These are phyloP conservation scores for Barnardius zonarius DNA, from an alignment of 2,113 vertebrate genomes.

Conservation along the genomic window DNA sequence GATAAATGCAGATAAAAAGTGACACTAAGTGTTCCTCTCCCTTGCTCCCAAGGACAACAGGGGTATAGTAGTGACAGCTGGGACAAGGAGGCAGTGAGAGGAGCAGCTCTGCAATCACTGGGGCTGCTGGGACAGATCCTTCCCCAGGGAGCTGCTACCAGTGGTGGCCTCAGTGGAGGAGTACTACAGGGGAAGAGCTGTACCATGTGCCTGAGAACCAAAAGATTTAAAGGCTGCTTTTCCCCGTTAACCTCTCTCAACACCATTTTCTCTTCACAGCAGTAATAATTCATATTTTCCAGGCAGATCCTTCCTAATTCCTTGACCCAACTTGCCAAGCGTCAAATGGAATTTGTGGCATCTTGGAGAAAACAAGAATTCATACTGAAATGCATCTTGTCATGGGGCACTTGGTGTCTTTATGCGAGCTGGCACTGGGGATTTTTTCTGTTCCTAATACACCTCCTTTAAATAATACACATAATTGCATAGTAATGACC, in stretches of 20 bases:
- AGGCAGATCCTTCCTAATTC: neutral
- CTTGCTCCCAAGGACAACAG: neutral
- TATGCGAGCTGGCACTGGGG: neutral
- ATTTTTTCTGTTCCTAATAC: neutral
- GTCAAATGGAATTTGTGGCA: neutral
- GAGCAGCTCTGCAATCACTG: neutral
- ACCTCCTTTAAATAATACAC: neutral
- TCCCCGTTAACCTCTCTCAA: neutral
- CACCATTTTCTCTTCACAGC: neutral
- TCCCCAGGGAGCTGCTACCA: neutral
- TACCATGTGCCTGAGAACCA: neutral
- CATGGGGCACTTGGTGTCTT: neutral
- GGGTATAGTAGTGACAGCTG: neutral
- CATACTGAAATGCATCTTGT: neutral
- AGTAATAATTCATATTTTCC: neutral
- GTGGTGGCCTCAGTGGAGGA: rapidly evolving
- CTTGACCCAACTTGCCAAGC: neutral
- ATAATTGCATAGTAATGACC: rapidly evolving
- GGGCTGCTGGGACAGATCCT: neutral
- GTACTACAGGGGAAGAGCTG: neutral
- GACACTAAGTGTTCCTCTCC: neutral
- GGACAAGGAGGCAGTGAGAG: neutral
- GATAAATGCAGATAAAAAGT: neutral
- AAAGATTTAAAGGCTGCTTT: neutral
- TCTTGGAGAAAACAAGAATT: neutral